These are phyloP conservation scores for Drosophila lacertosa DNA, from an alignment of 1,140 invertebrate species.

Conservation along the genomic window DNA sequence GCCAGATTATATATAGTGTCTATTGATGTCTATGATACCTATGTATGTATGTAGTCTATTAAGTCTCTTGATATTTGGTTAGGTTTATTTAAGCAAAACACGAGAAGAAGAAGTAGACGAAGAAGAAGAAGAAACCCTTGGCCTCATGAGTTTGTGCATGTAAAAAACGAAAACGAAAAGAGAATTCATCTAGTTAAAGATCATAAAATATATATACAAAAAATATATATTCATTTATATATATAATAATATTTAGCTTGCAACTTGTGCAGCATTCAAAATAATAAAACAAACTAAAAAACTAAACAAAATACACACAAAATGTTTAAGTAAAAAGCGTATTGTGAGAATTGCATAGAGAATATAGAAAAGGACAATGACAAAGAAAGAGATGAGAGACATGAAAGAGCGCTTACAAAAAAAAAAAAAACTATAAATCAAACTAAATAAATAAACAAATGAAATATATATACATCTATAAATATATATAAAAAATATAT, in stretches of 20 bases:
- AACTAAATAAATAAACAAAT: neutral
- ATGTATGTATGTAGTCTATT: too few relatives aligned
- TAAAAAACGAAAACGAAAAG: slow-evolving; percentile 66
- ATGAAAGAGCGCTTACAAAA: neutral
- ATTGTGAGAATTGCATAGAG: slow-evolving; percentile 12
- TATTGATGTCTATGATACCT: too few relatives aligned
- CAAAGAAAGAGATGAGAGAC: neutral
- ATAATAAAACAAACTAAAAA: slow-evolving; percentile 24
- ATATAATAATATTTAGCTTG: slow-evolving; percentile 35
- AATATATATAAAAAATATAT: neutral
- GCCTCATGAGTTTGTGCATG: slow-evolving; percentile 79
- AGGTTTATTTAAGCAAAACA: slow-evolving; percentile 41
- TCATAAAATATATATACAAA: too few relatives aligned
- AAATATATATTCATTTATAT: slow-evolving; percentile 30
- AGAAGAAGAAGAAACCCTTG: too few relatives aligned
- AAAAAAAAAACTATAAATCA: neutral
- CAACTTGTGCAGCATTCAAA: slow-evolving; percentile 39
- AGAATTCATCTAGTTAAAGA: slow-evolving; percentile 35
- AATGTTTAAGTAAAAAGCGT: slow-evolving; percentile 10
- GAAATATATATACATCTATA: neutral
- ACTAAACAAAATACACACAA: slow-evolving; percentile 9
- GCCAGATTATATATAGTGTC: slow-evolving; percentile 9
- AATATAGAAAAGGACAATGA: slow-evolving; percentile 2
- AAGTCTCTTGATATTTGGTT: slow-evolving; percentile 47
- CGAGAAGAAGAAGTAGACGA: too few relatives aligned